Evolutionary conservation across 1,140 invertebrate genomes (phyloP).

Genomic region (Drosophila dunni): DNA sequence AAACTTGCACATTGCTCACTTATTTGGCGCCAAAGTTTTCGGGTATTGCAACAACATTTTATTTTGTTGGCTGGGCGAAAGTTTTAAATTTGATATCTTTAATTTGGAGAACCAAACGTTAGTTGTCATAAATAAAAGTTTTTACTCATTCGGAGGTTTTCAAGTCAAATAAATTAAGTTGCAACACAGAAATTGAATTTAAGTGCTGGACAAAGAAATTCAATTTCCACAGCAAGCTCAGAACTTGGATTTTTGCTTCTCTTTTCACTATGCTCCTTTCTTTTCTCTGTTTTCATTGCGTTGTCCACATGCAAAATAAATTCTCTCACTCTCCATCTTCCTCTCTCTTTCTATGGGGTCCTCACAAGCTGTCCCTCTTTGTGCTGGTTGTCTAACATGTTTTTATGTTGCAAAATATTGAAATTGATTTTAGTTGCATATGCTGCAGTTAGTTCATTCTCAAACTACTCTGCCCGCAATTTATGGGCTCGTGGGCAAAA

Average conservation of each 20-base stretch:
- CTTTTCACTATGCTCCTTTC: neutral
- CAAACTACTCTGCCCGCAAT: slow-evolving; percentile 36
- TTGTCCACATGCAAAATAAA: slow-evolving; percentile 62
- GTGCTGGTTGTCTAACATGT: slow-evolving; percentile 34
- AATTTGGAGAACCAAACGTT: slow-evolving; percentile 51
- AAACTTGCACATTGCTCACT: slow-evolving; percentile 50
- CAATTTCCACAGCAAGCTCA: slow-evolving; percentile 55
- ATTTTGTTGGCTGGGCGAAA: slow-evolving; percentile 33
- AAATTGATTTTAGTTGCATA: slow-evolving; percentile 73
- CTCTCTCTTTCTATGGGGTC: neutral
- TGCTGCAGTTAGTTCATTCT: slow-evolving; percentile 48
- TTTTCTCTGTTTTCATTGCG: neutral
- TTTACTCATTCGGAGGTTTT: slow-evolving; percentile 7
- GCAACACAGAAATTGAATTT: slow-evolving; percentile 58
- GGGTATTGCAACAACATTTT: slow-evolving; percentile 58
- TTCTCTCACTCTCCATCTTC: slow-evolving; percentile 14
- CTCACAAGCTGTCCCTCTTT: neutral
- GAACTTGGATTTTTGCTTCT: slow-evolving; percentile 22
- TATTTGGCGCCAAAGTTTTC: slow-evolving; percentile 73
- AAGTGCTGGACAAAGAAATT: slow-evolving; percentile 60
- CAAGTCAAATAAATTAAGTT: slow-evolving; percentile 28
- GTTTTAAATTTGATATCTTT: slow-evolving; percentile 65
- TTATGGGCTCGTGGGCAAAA: slow-evolving; percentile 54
- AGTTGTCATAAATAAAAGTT: slow-evolving; percentile 58
- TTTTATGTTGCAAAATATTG: slow-evolving; percentile 77